These are phyloP conservation scores for Anolis sagrei DNA, from an alignment of 2,113 vertebrate species.

Conservation along the genomic window DNA sequence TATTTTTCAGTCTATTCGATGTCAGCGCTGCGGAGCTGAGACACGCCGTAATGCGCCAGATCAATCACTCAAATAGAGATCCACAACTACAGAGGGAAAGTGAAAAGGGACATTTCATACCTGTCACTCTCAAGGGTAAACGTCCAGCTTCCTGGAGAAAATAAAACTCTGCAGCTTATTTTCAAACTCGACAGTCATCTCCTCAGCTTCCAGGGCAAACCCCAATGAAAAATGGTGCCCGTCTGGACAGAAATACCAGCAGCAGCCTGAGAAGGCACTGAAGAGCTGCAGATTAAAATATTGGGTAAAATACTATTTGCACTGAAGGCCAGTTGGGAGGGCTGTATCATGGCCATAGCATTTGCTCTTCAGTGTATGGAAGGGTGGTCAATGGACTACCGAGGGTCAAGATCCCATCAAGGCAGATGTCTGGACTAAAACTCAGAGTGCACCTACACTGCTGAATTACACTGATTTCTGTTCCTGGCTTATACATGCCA, in stretches of 20 bases:
- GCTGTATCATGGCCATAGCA: conserved; percentile 51
- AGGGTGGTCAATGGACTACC: background rate
- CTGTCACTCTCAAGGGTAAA: conserved; percentile 79
- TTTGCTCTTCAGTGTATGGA: conserved; percentile 41
- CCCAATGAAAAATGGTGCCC: conserved; percentile 70
- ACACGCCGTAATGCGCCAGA: conserved; percentile 52
- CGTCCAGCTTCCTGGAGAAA: conserved; percentile 29
- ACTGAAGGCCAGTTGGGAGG: conserved; percentile 21
- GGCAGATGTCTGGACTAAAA: background rate
- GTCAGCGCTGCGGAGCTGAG: conserved; percentile 54
- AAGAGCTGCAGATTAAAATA: conserved; percentile 41
- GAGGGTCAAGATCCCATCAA: background rate
- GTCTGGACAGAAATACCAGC: conserved; percentile 66
- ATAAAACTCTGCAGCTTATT: conserved; percentile 53
- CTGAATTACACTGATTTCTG: too few species aligned
- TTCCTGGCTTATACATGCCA: too few species aligned
- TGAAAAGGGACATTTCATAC: conserved; percentile 63
- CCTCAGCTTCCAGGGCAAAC: conserved; percentile 55
- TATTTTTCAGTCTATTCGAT: conserved; percentile 41
- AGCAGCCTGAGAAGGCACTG: conserved; percentile 44
- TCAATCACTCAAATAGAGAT: conserved; percentile 70
- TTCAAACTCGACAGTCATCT: conserved; percentile 63
- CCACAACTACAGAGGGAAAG: conserved; percentile 52
- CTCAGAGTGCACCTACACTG: too few species aligned
- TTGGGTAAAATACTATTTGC: conserved; percentile 53